Percentiles rank a stretch among this genome's conserved stretches.
These are phyloP conservation scores for Xyliphius kryptos DNA, from an alignment of 2,113 vertebrate species.

Conservation along the genomic window DNA sequence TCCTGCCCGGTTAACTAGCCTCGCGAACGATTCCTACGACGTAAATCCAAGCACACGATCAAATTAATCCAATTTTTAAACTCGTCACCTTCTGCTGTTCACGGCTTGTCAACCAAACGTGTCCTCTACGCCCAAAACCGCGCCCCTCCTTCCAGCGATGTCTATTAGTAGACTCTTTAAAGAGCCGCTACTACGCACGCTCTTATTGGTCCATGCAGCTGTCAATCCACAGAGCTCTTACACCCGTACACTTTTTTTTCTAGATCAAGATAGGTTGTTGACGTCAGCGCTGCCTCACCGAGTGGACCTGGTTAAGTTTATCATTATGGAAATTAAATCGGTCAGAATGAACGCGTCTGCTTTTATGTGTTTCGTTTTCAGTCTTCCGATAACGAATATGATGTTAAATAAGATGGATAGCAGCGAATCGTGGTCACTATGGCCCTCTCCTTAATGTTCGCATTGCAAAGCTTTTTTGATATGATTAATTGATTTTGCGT, in stretches of 20 bases:
- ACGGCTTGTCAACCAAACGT: slow-evolving; percentile 65
- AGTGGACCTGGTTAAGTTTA: slow-evolving; percentile 44
- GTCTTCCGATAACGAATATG: no score
- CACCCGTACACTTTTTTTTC: slow-evolving; percentile 35
- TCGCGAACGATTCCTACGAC: slow-evolving; percentile 15
- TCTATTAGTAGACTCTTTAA: slow-evolving; percentile 63
- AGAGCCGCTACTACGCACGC: slow-evolving; percentile 38
- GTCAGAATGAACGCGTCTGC: no score
- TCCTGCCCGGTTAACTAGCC: slow-evolving; percentile 25
- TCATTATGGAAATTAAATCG: slow-evolving; percentile 23
- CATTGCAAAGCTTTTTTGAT: no score
- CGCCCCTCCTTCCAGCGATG: slow-evolving; percentile 54
- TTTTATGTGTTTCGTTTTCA: no score
- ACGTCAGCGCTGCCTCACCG: slow-evolving; percentile 51
- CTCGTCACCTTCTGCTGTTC: slow-evolving; percentile 74
- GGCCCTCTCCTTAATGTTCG: no score
- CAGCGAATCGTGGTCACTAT: no score
- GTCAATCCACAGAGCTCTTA: slow-evolving; percentile 49
- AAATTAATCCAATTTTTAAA: slow-evolving; percentile 56
- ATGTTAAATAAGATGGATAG: no score
- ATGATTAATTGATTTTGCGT: no score
- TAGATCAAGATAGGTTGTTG: slow-evolving; percentile 63
- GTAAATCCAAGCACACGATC: slow-evolving; percentile 40
- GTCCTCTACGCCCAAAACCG: slow-evolving; percentile 41
- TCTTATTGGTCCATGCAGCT: slow-evolving; percentile 51